These are phyloP conservation scores for Delia radicum DNA, from an alignment of 1,140 invertebrate genomes.

Conservation along the genomic window DNA sequence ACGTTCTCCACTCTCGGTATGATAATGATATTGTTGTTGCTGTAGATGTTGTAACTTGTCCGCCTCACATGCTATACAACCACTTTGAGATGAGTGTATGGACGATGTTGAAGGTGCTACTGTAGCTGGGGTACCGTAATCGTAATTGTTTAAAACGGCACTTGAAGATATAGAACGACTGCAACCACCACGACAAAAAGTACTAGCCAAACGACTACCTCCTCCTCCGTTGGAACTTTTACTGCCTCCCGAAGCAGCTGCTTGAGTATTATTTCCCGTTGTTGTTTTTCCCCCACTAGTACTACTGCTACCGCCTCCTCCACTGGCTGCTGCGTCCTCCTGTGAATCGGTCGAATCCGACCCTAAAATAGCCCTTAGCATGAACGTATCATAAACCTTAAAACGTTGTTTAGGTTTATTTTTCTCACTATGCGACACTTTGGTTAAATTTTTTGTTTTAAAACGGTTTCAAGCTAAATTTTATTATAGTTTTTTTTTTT, in stretches of 20 bases:
- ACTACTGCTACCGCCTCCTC: conserved; percentile 27
- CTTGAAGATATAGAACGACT: background rate
- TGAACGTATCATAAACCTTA: conserved; percentile 48
- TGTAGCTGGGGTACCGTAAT: conserved; percentile 17
- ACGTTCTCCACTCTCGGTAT: conserved; percentile 8
- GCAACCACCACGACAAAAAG: conserved; percentile 40
- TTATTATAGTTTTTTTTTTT: background rate
- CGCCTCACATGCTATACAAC: conserved; percentile 31
- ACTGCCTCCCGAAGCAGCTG: background rate
- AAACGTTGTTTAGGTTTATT: conserved; percentile 22
- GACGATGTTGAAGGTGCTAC: conserved; percentile 7
- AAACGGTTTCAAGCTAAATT: background rate
- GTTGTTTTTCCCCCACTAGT: background rate
- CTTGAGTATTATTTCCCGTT: conserved; percentile 1
- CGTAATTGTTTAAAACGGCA: conserved; percentile 8
- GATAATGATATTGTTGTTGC: conserved; percentile 28
- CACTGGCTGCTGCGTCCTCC: conserved; percentile 24
- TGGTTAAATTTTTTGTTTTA: background rate
- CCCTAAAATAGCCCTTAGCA: conserved; percentile 52
- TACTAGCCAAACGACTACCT: background rate
- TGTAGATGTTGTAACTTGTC: conserved; percentile 37
- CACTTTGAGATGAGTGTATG: conserved; percentile 22
- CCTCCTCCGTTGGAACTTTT: conserved; percentile 24
- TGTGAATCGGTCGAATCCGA: conserved; percentile 40
- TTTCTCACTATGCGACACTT: conserved; percentile 17